Conservation (phyloP, 1,140 invertebrate genomes). For the Cotesia chilonis region DNA sequence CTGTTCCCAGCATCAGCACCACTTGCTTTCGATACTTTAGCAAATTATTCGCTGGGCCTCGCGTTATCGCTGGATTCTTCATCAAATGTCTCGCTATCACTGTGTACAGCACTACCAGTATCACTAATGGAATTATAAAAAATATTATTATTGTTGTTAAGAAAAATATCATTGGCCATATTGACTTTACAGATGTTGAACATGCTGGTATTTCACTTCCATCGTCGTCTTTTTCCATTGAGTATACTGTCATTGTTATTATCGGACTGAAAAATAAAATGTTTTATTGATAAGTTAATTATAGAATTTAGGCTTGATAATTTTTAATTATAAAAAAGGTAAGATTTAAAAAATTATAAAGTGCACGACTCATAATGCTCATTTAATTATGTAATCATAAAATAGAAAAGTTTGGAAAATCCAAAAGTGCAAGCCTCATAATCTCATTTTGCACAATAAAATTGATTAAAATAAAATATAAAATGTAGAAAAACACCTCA, state of each 20-base stretch:
- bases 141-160: slow-evolving; percentile 80
- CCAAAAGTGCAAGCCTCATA: too few species aligned
- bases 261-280: slow-evolving; percentile 76
- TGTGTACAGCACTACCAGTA: slow-evolving; percentile 83
- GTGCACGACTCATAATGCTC: too few species aligned
- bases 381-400: too few species aligned
- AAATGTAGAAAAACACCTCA: too few species aligned
- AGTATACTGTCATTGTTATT: slow-evolving; percentile 77
- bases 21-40: slow-evolving; percentile 77
- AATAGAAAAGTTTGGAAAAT: too few species aligned
- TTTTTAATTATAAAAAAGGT: background rate
- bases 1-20: slow-evolving; percentile 89
- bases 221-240: slow-evolving; percentile 74
- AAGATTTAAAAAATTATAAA: too few species aligned
- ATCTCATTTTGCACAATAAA: too few species aligned
- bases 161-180: slow-evolving; percentile 81
- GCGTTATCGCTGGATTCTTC: slow-evolving; percentile 76
- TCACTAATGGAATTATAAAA: slow-evolving; percentile 83
- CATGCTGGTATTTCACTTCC: slow-evolving; percentile 77
- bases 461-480: too few species aligned
- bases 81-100: slow-evolving; percentile 85
- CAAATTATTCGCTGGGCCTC: slow-evolving; percentile 69
- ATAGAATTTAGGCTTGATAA: background rate
- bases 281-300: background rate
- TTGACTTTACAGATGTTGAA: slow-evolving; percentile 74